Evolutionary conservation across 1,140 invertebrate genomes (phyloP).

Genomic region (Pseudomyrmex sp.): DNA sequence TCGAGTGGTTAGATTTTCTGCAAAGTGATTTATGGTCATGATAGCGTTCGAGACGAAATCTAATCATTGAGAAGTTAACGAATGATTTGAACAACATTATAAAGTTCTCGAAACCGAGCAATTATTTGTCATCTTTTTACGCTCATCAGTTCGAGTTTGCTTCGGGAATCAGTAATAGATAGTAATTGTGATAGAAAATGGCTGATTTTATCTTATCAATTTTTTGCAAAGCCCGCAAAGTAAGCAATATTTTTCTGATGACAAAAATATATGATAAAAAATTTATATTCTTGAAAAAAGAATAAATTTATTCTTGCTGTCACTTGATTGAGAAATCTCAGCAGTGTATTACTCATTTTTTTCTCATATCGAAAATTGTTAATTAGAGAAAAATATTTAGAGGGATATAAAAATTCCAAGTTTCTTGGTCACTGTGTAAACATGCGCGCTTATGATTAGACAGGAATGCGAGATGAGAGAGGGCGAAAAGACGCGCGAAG

Average conservation of each 20-base stretch:
- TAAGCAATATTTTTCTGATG: neutral
- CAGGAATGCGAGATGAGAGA: slow-evolving; percentile 25
- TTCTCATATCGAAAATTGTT: neutral
- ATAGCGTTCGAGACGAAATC: neutral
- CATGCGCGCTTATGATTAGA: slow-evolving; percentile 16
- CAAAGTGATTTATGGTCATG: slow-evolving; percentile 31
- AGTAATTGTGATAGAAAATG: neutral
- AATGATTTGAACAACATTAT: slow-evolving; percentile 12
- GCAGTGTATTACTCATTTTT: neutral
- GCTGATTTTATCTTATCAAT: neutral
- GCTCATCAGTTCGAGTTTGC: neutral
- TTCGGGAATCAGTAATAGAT: slow-evolving; percentile 4
- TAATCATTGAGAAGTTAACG: slow-evolving; percentile 24
- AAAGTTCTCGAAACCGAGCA: slow-evolving; percentile 2
- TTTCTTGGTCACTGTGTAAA: neutral
- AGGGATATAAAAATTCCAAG: too few species aligned
- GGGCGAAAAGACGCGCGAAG: slow-evolving; percentile 21
- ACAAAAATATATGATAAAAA: neutral
- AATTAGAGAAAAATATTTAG: too few species aligned
- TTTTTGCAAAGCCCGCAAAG: neutral
- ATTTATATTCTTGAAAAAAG: neutral
- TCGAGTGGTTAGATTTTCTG: slow-evolving; percentile 16
- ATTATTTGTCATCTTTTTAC: slow-evolving; percentile 7
- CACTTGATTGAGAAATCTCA: neutral
- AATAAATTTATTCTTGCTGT: neutral